phyloP scores from a whole-genome alignment of 2,113 vertebrate species.

The Cyprinodon variegatus region DNA sequence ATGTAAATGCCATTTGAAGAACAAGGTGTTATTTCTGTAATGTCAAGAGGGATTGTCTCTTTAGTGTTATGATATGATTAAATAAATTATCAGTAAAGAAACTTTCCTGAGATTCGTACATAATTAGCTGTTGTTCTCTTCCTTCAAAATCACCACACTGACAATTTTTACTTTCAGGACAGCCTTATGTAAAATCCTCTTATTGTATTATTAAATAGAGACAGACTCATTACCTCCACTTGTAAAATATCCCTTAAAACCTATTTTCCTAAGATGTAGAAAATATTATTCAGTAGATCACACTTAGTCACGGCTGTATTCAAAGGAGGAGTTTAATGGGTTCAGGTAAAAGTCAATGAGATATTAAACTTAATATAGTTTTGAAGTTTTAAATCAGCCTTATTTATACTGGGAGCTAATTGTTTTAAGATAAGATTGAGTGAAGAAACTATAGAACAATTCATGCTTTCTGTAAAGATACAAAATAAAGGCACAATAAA shows the following conservation, averaged over 20 bases:
- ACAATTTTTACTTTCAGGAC: not conserved
- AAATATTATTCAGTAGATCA: not conserved
- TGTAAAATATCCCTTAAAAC: not conserved
- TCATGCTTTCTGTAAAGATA: too few relatives aligned
- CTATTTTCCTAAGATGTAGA: not conserved
- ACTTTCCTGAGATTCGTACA: slow-evolving; percentile 11
- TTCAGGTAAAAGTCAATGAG: too few relatives aligned
- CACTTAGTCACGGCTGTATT: not conserved
- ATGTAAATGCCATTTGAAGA: slow-evolving; percentile 29
- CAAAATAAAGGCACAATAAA: too few relatives aligned
- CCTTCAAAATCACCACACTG: slow-evolving; percentile 10
- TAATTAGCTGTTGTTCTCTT: slow-evolving; percentile 11
- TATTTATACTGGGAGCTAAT: not conserved
- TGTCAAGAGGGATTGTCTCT: slow-evolving; percentile 31
- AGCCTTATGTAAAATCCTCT: not conserved
- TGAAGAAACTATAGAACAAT: not conserved
- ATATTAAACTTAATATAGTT: not conserved
- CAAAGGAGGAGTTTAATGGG: not conserved
- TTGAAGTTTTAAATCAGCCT: not conserved
- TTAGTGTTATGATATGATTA: slow-evolving; percentile 29
- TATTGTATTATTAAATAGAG: not conserved
- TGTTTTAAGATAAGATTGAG: not conserved
- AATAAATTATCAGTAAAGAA: slow-evolving; percentile 22
- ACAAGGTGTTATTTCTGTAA: slow-evolving; percentile 40
- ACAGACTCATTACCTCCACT: not conserved